Base-by-base conservation (phyloP, 1,140 invertebrate species). In the Drosophila prosaltans region DNA sequence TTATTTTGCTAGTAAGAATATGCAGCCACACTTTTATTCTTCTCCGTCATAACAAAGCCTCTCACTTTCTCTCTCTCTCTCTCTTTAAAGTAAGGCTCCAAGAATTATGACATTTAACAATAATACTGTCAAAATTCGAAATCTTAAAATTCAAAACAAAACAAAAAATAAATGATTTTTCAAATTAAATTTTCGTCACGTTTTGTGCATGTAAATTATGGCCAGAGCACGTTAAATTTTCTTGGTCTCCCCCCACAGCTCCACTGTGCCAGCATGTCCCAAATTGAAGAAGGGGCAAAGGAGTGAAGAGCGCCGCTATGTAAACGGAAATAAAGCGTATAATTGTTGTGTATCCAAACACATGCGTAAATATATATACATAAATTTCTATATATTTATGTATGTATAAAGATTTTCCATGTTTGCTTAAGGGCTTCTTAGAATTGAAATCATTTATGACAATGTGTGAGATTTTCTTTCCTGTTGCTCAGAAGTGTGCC, bases 251-350 rank as follows among this genome's bases (percentile, higher is more conserved):
- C 57, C 54, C 41, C 5, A n/a, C 6, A 32, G 7, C 16, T 39
- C 55, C 7, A 40, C n/a, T n/a, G n/a, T 32, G 28, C 24, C 32
- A 39, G 8, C 16, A 59, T 51, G 45, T 51, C 45, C 45, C 45
- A 51, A 51, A 51, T 51, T 51, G 8, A 26, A 10, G 21, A 26
- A 51, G 45, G 45, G 45, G 45, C 28, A 30, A 30, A 51, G 9
- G 9, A 59, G 57, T 41, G 28, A 51, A 61, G 59, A 5, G 32
- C 32, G 32, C 32, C 72, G 65, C 36, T 55, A 54, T 43, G 40
- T 74, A 30, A 76, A 69, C 74, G 74, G 74, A 76, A 76, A 75
- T 76, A 76, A 69, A 26, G 59, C 51, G 55, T 63, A 73, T 76
- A 77, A 77, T 77, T 77, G 75, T 65, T 62, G 59, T 67, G 8